Evolutionary conservation across 2,113 vertebrate species (phyloP), one percentile per base, ranked within the genome.

Genomic region (Eretmochelys imbricata): DNA sequence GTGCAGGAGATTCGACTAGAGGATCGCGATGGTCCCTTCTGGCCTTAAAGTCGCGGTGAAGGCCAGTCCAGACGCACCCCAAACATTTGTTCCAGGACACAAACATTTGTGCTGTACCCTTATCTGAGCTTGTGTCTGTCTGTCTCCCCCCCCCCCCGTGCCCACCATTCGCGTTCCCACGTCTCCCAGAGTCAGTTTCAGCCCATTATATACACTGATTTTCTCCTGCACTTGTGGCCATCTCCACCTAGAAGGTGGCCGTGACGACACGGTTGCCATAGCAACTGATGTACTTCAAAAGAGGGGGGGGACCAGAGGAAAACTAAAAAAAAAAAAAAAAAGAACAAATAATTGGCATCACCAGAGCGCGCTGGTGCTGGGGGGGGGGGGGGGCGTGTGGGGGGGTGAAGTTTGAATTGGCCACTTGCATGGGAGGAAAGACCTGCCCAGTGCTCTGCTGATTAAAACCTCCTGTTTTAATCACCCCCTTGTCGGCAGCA

Each of bases 221-320:
- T 57, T 55, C 25, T 82, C 76, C 80, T 82, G 48, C 85, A 91
- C 65, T 76, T 62, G 46, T 83, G 80, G 69, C 80, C 82, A 65
- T 83, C 69, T 3, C 69, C 82, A 83, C 48, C 69, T 78, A 78
- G 85, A 87, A 87, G 90, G 69, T 78, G 76, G 69, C 54, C 38
- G 20, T 65, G 85, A 88, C 38, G 48, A 92, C 85, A 87, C 25
- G 27, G 85, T 92, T 92, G 78, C 90, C 80, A 88, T 92, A 92
- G 90, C 82, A 92, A 92, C 90, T 31, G 87, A 84, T 88, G 90
- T 82, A 87, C 54, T 46, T 81, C 65, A 50, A 50, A 50, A 59
- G 24, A 50, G 31, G 14, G 42, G 42, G 81, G 80, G 49, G 49
- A 7, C 53, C 65, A 78, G 57, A 87, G 50, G 75, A 57, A 65